Evolutionary conservation across 2,113 vertebrate species (phyloP), one percentile per base, ranked within the genome.

Genomic region (Lagopus muta): DNA sequence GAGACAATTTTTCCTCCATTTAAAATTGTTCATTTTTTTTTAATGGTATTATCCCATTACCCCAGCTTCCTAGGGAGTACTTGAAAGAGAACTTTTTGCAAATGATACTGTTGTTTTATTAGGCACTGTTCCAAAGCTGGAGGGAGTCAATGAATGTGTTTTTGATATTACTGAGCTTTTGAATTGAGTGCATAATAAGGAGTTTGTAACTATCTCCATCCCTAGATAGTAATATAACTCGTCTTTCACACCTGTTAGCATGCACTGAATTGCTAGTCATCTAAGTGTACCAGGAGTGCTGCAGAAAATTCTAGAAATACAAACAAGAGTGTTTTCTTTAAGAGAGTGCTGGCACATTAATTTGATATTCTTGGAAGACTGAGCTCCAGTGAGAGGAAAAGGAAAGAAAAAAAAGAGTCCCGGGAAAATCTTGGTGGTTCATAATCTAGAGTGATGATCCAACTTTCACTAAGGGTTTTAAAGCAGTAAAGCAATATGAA

Each of bases 261-360:
- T 50, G n/a, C 2, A 30, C 25, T 76, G 24, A 22, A 7, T 50
- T 54, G 4, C 4, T 47, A 65, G 6, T 73, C 30, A 47, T 18
- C n/a, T 61, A 1, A 13, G 0, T 69, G 11, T 34, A 54, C 27
- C 0, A 0, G 18, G 55, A 78, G 16, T 3, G 5, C 8, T 48
- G 18, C 47, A 71, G 36, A 85, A 73, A 2, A 8, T 66, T 82
- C 58, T 62, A 34, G 28, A 70, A 82, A 76, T 40, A 62, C 5
- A 13, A 20, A 2, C 57, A 7, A 45, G 5, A 21, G 5, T 61
- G 22, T 45, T 82, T 90, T 65, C 22, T 57, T 4, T 24, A 73
- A 38, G 17, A 8, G 86, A 36, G 13, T 8, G 16, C 21, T 48
- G 30, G 11, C 18, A n/a, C 32, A 50, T 13, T 21, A 80, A 58